Conservation (phyloP, 2,113 vertebrate genomes). For the Phycodurus eques region DNA sequence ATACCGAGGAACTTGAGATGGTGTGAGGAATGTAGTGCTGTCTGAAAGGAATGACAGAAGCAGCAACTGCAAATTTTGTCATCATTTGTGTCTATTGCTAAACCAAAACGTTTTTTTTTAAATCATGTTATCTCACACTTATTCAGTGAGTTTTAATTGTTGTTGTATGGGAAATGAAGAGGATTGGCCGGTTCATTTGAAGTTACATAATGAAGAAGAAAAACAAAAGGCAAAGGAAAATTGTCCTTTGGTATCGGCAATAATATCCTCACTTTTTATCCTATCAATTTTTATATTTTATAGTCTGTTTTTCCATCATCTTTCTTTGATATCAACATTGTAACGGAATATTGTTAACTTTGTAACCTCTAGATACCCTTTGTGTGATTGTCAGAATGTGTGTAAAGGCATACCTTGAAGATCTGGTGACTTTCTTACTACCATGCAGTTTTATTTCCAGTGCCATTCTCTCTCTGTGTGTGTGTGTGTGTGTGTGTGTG, state of each 20-base stretch:
- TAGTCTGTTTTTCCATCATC: conserved; percentile 56
- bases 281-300: conserved; percentile 73
- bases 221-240: conserved; percentile 30
- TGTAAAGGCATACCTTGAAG: conserved; percentile 57
- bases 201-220: conserved; percentile 33
- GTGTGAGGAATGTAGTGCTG: conserved; percentile 56
- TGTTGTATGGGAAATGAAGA: conserved; percentile 31
- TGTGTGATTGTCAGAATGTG: conserved; percentile 43
- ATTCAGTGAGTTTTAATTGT: conserved; percentile 41
- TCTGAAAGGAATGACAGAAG: conserved; percentile 25
- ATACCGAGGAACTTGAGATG: conserved; percentile 13
- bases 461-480: conserved; percentile 41
- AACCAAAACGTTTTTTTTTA: conserved; percentile 59
- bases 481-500: not conserved
- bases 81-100: conserved; percentile 43
- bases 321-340: conserved; percentile 68
- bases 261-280: conserved; percentile 69
- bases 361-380: conserved; percentile 66
- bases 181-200: conserved; percentile 43
- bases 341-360: conserved; percentile 65
- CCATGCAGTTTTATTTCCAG: conserved; percentile 50
- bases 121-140: conserved; percentile 47
- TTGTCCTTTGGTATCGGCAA: conserved; percentile 60
- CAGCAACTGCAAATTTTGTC: conserved; percentile 16
- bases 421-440: conserved; percentile 39